Conservation (phyloP, 2,113 vertebrate genomes). For the Rhadina sibilatrix region DNA sequence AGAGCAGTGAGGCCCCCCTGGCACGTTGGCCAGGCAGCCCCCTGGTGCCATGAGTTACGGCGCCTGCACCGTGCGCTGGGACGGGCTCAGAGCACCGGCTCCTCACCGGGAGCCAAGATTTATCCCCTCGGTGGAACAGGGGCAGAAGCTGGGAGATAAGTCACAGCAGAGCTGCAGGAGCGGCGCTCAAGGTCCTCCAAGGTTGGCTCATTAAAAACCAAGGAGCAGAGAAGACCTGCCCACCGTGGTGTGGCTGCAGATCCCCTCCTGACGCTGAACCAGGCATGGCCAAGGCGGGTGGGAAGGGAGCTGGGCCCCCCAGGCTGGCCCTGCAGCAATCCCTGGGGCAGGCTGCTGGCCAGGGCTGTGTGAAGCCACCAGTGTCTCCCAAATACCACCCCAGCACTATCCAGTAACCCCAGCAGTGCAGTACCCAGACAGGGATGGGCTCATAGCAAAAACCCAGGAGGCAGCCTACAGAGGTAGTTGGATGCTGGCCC, state of each 20-base stretch:
- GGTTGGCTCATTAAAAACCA: slow-evolving; percentile 27
- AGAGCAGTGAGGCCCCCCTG: not conserved
- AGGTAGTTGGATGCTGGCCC: fast-evolving
- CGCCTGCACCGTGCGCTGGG: fast-evolving
- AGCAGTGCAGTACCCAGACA: not conserved
- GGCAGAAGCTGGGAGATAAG: not conserved
- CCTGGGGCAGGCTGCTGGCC: not conserved
- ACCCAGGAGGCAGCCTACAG: not conserved
- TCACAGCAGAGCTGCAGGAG: slow-evolving; percentile 16
- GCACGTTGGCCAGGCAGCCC: not conserved
- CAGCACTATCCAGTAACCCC: not conserved
- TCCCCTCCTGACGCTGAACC: not conserved
- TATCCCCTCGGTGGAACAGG: not conserved
- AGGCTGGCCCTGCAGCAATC: not conserved
- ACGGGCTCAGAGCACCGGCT: not conserved
- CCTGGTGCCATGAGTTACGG: not conserved
- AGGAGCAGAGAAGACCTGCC: not conserved
- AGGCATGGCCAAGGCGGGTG: not conserved
- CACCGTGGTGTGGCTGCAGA: not conserved
- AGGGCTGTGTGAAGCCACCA: fast-evolving
- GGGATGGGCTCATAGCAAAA: not conserved
- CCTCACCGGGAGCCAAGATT: not conserved
- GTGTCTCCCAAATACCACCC: not conserved
- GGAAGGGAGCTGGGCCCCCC: not conserved
- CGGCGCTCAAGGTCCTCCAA: slow-evolving; percentile 13